Percentiles rank a stretch among this genome's conserved stretches.
Conservation (phyloP, 1,140 invertebrate species). For the Ips nitidus region DNA sequence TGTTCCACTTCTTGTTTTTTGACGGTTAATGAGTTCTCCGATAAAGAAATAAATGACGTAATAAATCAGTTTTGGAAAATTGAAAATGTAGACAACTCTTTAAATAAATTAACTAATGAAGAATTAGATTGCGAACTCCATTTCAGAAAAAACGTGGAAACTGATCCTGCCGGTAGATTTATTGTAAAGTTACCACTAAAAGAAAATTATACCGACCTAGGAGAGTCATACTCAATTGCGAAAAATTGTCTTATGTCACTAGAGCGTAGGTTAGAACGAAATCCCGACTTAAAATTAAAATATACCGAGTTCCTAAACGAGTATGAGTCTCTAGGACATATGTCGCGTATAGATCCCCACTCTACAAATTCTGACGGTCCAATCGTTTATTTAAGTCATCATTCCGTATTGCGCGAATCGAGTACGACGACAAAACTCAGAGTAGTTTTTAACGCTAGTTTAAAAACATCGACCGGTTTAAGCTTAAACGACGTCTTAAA, state of each 20-base stretch:
- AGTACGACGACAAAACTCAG: slow-evolving; percentile 44
- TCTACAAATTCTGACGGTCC: neutral
- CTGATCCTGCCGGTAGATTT: slow-evolving; percentile 1
- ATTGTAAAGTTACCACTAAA: slow-evolving; percentile 10
- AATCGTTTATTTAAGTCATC: slow-evolving; percentile 43
- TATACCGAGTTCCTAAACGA: slow-evolving; percentile 12
- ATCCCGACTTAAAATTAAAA: slow-evolving; percentile 2
- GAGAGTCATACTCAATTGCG: slow-evolving; percentile 13
- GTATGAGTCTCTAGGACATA: slow-evolving; percentile 18
- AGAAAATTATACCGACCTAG: neutral
- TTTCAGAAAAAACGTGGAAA: neutral
- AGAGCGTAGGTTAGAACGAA: slow-evolving; percentile 8
- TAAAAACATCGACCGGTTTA: slow-evolving; percentile 34
- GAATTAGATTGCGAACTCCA: slow-evolving; percentile 16
- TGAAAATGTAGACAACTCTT: neutral
- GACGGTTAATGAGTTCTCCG: neutral
- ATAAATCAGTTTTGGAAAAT: slow-evolving; percentile 7
- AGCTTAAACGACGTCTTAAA: slow-evolving; percentile 48
- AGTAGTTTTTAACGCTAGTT: slow-evolving; percentile 50
- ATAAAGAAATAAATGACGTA: neutral
- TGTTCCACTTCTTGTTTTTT: neutral
- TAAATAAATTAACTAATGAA: slow-evolving; percentile 7
- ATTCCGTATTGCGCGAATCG: slow-evolving; percentile 41
- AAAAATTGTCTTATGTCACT: slow-evolving; percentile 2
- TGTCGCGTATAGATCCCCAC: slow-evolving; percentile 8